Evolutionary conservation across 2,888 invertebrate genomes (phyloP).

Genomic region (Anaspis maculata): DNA sequence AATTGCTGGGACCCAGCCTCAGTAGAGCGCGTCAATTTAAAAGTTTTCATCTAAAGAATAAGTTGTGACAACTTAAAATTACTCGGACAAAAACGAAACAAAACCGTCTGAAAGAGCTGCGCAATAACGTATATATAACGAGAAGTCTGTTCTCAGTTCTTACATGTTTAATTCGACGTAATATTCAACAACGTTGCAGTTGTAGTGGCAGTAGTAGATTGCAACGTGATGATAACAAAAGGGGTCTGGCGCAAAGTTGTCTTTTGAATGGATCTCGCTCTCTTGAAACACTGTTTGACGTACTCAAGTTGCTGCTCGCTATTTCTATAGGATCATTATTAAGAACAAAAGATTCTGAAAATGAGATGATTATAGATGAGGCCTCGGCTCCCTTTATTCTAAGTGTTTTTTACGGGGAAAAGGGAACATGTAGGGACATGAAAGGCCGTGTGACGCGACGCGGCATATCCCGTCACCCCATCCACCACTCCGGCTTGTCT

Average conservation of each 20-base stretch:
- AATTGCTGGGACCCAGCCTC: too few relatives aligned
- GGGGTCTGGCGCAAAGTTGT: conserved; percentile 19
- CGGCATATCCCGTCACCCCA: conserved; percentile 25
- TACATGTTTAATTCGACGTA: conserved; percentile 27
- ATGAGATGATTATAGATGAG: conserved; percentile 42
- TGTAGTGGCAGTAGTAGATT: conserved; percentile 8
- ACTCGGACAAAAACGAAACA: too few relatives aligned
- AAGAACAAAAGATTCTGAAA: conserved; percentile 42
- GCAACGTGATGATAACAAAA: conserved; percentile 33
- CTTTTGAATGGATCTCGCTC: conserved; percentile 24
- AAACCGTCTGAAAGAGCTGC: too few relatives aligned
- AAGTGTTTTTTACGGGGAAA: conserved; percentile 1
- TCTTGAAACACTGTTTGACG: conserved; percentile 32
- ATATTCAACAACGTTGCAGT: conserved; percentile 20
- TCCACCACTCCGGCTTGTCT: too few relatives aligned
- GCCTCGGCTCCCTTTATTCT: conserved; percentile 27
- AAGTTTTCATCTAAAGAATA: too few relatives aligned
- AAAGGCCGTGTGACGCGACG: conserved; percentile 12
- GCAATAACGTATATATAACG: too few relatives aligned
- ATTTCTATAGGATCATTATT: conserved; percentile 40
- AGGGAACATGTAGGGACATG: conserved; percentile 2
- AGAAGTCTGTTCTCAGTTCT: too few relatives aligned
- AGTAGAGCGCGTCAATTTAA: too few relatives aligned
- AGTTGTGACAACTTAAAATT: too few relatives aligned
- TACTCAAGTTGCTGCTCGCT: conserved; percentile 26